Evolutionary conservation across 2,888 invertebrate species (phyloP), one percentile per base, ranked within the genome.

Genomic region (Noctua pronuba): DNA sequence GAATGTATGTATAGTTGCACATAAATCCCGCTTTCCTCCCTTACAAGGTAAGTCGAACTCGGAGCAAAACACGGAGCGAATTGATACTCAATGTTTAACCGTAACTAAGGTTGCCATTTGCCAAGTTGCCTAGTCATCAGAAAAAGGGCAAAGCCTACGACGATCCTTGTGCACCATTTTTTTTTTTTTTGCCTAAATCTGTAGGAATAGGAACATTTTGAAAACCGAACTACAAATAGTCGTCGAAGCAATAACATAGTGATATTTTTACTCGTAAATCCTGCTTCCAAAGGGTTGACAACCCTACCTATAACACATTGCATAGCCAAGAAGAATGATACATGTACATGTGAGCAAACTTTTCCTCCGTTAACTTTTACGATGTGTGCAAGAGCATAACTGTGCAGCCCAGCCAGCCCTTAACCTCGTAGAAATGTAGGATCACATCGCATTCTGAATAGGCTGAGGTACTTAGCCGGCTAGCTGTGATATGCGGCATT

Each of bases 361-460:
- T 73, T 80, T 78, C 64, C 71, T 80, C 87, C 88, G 87, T 87
- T 87, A 88, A 80, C 77, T 84, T 82, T 86, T 82, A 87, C 87
- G 87, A 82, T 79, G 78, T 85, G 77, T 66, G 79, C 82, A 88
- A 82, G 77, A 79, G 79, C 73, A 77, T 86, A 88, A 88, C 87
- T 85, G 87, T 88, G 77, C 73, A 85, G 79, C 65, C 78, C 73
- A 85, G 79, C 65, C 78, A 81, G 87, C 88, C 87, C 87, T 88
- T 88, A 86, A 81, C 88, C 88, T 87, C 85, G 31, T 52, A 85
- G 78, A 77, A 82, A 87, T 85, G 87, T 88, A 80, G 80, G 78
- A 88, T 83, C 75, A 67, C 80, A 82, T 73, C 78, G 84, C 87
- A 88, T 86, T 88, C 79, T 80, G 77, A 82, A 88, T 82, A 86